Evolutionary conservation across 2,888 invertebrate species (phyloP), one percentile per base, ranked within the genome.

Genomic region (Terebella lapidaria): DNA sequence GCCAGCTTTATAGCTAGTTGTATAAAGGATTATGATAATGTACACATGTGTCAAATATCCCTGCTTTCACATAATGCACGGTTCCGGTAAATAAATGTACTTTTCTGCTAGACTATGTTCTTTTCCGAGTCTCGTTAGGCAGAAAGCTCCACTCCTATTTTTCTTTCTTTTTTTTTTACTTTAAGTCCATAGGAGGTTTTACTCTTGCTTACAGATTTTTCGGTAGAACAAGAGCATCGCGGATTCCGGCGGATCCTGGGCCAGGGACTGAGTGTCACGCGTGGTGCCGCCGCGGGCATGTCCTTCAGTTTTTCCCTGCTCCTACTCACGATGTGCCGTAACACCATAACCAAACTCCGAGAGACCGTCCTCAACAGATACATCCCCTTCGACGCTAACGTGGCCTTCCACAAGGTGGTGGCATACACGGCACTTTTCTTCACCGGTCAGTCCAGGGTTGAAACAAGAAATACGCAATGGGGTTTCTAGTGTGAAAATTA

Each of bases 241-340:
- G 86, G 86, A 18, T 75, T 86, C n/a, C 75, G 86, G 56, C 81
- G 82, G 60, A 82, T 86, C 65, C 84, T 85, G 60, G 85, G 86
- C 25, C 4, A 84, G 69, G 86, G 86, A 10, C 84, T 86, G 22
- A 83, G 85, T 25, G 70, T 86, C 20, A 85, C 86, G 1, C 76
- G 86, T 67, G 86, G 86, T 24, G 85, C 86, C 1, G 86, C 86
- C 1, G 86, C 86, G 3, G 85, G 83, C 1, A 85, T 86, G 84
- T 86, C 86, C 83, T 86, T 87, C 72, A 82, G 84, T 26, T 86
- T 60, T 27, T 83, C 85, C 1, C 80, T 84, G 1, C 76, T 87
- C 10, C 76, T 87, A 42, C 72, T 87, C 20, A 86, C 85, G 10
- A 86, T 86, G 85, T 86, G 86, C 67, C 79, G 85, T 46, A 86